Conservation (phyloP, 2,888 invertebrate species). For the Noctua janthina region DNA sequence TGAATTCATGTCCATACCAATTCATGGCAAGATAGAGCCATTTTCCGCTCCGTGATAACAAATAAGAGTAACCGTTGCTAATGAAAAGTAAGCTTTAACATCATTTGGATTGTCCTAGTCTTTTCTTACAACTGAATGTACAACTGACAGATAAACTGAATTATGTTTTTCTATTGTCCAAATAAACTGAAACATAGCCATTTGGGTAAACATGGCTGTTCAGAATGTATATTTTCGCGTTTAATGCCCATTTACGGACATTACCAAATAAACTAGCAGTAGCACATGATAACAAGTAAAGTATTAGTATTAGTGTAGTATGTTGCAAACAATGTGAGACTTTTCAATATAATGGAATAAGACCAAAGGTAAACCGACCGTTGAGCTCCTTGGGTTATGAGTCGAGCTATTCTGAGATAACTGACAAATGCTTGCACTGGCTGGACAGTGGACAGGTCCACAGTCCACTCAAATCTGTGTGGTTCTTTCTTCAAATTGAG, state of each 20-base stretch:
- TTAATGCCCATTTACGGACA: neutral
- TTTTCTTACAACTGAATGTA: too few relatives aligned
- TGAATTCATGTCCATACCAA: constrained; percentile 13
- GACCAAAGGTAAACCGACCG: neutral
- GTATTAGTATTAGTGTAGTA: too few relatives aligned
- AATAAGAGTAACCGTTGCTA: neutral
- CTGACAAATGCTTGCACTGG: too few relatives aligned
- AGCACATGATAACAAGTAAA: neutral
- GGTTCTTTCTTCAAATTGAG: too few relatives aligned
- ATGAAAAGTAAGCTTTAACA: neutral
- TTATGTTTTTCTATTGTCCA: neutral
- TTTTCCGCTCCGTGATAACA: constrained; percentile 1
- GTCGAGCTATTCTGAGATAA: too few relatives aligned
- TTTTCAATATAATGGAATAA: neutral
- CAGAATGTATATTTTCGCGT: neutral
- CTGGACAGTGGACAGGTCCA: too few relatives aligned
- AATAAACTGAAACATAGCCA: neutral
- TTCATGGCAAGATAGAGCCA: constrained; percentile 11
- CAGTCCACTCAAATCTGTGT: too few relatives aligned
- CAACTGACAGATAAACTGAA: neutral
- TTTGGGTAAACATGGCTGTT: neutral
- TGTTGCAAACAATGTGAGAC: neutral
- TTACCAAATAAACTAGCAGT: neutral
- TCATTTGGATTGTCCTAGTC: neutral
- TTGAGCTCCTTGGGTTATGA: too few relatives aligned